Evolutionary conservation across 2,113 vertebrate species (phyloP), one percentile per base, ranked within the genome.

Genomic region (Clupea harengus): DNA sequence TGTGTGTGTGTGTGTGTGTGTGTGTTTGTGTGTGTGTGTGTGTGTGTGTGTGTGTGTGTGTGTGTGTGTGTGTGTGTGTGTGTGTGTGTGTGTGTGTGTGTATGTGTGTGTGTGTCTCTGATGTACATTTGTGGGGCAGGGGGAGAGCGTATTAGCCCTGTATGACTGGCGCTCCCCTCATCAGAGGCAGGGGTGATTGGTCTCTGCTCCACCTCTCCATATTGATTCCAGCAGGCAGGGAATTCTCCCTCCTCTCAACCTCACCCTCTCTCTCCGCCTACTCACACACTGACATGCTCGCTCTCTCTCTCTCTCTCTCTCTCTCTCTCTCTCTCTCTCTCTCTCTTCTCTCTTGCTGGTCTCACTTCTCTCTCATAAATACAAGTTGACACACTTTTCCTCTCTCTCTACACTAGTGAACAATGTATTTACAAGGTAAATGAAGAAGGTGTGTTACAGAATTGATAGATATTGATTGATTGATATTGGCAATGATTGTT

Each of bases 131-230:
- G 39, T 39, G 52, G 91, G 82, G 86, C 89, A 90, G 87, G 86
- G 89, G 87, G 87, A 93, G 95, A 94, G 96, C 95, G 96, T 95
- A 97, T 98, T 98, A 97, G 97, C 93, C 92, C 92, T 97, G 97
- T 97, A 97, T 95, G 95, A 95, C 91, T 97, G 96, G 95, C 96
- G 96, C 95, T 93, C 94, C 97, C 97, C 94, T 97, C 94, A 94
- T 96, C 95, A 93, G 93, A 95, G 96, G 93, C 88, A 90, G 94
- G 91, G 92, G 95, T 96, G 96, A 96, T 97, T 97, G 96, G 97
- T 93, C 94, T 94, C 90, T 93, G 91, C 92, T 95, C 93, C 95
- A 95, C 95, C 95, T 96, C 93, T 94, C 95, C 94, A 92, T 95
- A 95, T 94, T 96, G 96, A 95, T 88, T 95, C 95, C 95, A 95